These are phyloP conservation scores for Diplosoma virens DNA, from an alignment of 23 tunicate species.

Conservation along the genomic window DNA sequence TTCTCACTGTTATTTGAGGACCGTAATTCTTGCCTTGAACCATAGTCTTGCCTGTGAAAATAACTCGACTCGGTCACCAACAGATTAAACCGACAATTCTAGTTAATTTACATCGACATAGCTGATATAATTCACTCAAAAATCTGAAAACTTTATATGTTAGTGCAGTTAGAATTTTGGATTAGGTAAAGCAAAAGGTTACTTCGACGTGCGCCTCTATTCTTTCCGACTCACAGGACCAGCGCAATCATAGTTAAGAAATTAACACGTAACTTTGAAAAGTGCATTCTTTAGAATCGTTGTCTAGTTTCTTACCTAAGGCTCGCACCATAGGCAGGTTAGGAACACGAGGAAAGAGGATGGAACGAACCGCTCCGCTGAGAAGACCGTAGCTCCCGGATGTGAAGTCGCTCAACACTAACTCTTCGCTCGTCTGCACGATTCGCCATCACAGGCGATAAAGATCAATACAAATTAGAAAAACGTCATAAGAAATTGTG, in stretches of 20 bases:
- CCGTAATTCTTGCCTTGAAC: constrained; percentile 97
- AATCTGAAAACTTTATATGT: background rate
- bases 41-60: constrained; percentile 86
- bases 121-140: background rate
- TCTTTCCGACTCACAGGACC: background rate
- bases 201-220: no score
- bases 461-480: no score
- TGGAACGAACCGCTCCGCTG: constrained; percentile 50
- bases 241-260: background rate
- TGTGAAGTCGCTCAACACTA: constrained; percentile 33
- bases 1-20: constrained; percentile 90
- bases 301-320: constrained; percentile 64
- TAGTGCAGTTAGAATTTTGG: no score
- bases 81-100: no score
- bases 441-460: no score
- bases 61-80: background rate
- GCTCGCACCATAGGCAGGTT: constrained; percentile 84
- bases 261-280: no score
- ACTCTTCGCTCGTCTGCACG: background rate
- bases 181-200: no score
- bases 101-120: background rate
- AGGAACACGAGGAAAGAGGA: constrained; percentile 69
- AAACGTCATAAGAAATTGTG: no score
- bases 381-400: constrained; percentile 57
- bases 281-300: no score